phyloP scores from a whole-genome alignment of 2,113 vertebrate genomes.

The Origma solitaria region DNA sequence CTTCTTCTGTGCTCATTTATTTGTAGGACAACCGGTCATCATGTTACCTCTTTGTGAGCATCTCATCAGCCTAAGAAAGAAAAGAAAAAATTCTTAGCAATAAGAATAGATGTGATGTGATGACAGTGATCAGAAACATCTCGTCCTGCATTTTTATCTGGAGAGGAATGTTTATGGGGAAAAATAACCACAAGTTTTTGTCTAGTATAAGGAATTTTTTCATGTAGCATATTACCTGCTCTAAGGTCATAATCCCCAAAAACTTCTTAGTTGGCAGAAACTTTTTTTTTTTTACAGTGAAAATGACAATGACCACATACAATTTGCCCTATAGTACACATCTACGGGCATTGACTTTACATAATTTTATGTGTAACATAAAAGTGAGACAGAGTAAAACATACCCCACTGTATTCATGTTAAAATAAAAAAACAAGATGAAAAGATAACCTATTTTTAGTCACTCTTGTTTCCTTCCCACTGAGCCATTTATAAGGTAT shows the following conservation, averaged over 20 bases:
- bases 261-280: background rate
- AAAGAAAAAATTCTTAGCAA: background rate
- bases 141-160: background rate
- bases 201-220: background rate
- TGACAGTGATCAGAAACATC: background rate
- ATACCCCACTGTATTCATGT: background rate
- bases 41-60: background rate
- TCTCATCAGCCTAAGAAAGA: background rate
- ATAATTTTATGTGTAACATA: fast-evolving
- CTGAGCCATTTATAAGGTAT: background rate
- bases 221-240: background rate
- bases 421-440: background rate
- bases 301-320: fast-evolving
- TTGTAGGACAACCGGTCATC: background rate
- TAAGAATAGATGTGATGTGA: background rate
- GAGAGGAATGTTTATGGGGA: background rate
- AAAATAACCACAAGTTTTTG: background rate
- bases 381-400: background rate
- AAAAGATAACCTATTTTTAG: background rate
- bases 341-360: fast-evolving
- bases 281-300: background rate
- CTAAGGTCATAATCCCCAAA: background rate
- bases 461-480: background rate
- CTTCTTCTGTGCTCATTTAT: background rate
- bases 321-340: background rate